A percentile compares a stretch with the other conserved stretches of the same genome.
phyloP scores from a whole-genome alignment of 2,888 invertebrate species.

The Agriotes lineatus region DNA sequence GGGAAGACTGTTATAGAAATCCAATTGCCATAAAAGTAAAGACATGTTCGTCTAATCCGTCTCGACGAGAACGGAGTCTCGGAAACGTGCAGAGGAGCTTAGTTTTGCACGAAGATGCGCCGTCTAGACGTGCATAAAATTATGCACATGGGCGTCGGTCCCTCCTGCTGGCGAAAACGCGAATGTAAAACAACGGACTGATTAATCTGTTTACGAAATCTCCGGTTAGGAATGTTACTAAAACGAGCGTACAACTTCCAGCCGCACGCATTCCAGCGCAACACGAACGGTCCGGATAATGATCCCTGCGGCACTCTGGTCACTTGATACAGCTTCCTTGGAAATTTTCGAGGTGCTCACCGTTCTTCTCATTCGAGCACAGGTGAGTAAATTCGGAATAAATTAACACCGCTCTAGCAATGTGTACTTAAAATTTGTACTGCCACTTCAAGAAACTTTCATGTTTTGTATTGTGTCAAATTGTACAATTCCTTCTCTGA shows the following conservation, averaged over 20 bases:
- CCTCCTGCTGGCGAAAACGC: background rate
- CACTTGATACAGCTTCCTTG: no score
- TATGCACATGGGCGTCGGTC: background rate
- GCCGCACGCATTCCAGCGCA: background rate
- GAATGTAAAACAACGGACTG: constrained; percentile 6
- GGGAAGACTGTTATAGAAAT: constrained; percentile 26
- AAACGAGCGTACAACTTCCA: background rate
- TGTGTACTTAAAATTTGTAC: no score
- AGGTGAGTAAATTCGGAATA: no score
- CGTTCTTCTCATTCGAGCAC: no score
- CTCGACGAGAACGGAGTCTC: constrained; percentile 32
- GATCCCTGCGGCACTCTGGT: constrained; percentile 2
- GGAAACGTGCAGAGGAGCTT: constrained; percentile 20
- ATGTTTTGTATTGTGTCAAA: no score
- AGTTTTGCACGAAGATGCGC: constrained; percentile 13
- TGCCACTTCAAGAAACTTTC: no score
- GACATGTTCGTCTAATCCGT: constrained; percentile 35
- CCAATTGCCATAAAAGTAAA: constrained; percentile 39
- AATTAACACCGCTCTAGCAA: no score
- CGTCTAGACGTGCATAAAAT: constrained; percentile 15
- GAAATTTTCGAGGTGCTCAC: no score
- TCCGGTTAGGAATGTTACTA: constrained; percentile 1
- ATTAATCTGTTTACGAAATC: constrained; percentile 18
- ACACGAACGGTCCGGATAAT: constrained; percentile 1
- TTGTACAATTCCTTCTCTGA: no score